Conservation (phyloP, 2,888 invertebrate genomes). For the Tachina lurida region DNA sequence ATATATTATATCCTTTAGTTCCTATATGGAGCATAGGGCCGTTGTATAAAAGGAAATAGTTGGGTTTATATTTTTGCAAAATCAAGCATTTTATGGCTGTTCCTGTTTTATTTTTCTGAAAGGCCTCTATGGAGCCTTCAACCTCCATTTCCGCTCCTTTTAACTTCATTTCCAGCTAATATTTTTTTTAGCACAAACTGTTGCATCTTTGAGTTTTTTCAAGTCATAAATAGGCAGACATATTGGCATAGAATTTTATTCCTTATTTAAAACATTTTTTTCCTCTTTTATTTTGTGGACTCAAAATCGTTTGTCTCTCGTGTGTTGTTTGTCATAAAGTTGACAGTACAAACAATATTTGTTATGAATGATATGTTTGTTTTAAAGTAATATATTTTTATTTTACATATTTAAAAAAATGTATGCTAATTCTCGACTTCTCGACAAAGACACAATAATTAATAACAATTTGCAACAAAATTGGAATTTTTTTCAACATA, state of each 20-base stretch:
- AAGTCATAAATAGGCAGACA: constrained; percentile 51
- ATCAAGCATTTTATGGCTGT: too few relatives aligned
- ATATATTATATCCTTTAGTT: too few relatives aligned
- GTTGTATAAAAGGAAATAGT: too few relatives aligned
- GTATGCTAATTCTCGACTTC: too few relatives aligned
- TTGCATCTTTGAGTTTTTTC: constrained; percentile 45
- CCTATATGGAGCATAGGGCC: too few relatives aligned
- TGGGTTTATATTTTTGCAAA: too few relatives aligned
- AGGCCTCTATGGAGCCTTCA: background rate
- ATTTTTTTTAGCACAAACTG: constrained; percentile 30
- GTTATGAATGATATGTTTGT: constrained; percentile 41
- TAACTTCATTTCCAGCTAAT: background rate
- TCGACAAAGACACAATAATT: too few relatives aligned
- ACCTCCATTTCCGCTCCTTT: background rate
- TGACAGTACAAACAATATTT: constrained; percentile 38
- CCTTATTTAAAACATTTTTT: background rate
- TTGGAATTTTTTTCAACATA: too few relatives aligned
- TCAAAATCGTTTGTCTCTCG: constrained; percentile 38
- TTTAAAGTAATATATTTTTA: background rate
- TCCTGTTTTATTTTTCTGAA: too few relatives aligned
- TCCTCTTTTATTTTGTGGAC: constrained; percentile 15
- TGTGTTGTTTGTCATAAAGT: constrained; percentile 42
- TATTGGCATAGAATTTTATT: constrained; percentile 50
- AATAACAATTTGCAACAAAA: too few relatives aligned
- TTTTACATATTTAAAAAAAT: too few relatives aligned